A percentile compares a stretch with the other conserved stretches of the same genome.
phyloP scores from a whole-genome alignment of 1,140 invertebrate species.

The Holcopasites calliopsidis region DNA sequence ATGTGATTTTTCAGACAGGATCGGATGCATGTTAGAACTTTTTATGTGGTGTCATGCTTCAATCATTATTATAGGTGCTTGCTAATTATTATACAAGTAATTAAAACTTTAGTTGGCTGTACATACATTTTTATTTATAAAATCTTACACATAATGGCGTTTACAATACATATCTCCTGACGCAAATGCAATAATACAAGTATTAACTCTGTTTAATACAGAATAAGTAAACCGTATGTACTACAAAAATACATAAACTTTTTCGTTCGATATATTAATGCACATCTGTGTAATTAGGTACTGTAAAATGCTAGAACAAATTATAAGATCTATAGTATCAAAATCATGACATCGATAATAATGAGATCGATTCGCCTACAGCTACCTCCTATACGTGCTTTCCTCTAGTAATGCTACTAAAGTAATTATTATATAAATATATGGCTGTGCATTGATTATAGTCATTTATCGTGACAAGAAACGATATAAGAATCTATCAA shows the following conservation, averaged over 20 bases:
- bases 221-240: background rate
- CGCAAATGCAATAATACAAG: background rate
- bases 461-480: background rate
- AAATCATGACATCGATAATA: slow-evolving; percentile 29
- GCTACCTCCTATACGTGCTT: background rate
- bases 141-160: background rate
- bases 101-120: too few species aligned
- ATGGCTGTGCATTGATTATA: background rate
- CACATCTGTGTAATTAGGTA: slow-evolving; percentile 19
- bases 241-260: slow-evolving; percentile 8
- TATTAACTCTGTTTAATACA: background rate
- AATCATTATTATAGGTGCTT: too few species aligned
- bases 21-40: too few species aligned
- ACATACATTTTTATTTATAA: slow-evolving; percentile 15
- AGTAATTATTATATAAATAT: slow-evolving; percentile 12
- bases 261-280: background rate
- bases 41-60: too few species aligned
- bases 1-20: too few species aligned
- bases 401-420: slow-evolving; percentile 30
- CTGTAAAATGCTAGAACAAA: slow-evolving; percentile 13
- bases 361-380: slow-evolving; percentile 58
- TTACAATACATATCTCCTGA: background rate
- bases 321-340: slow-evolving; percentile 23
- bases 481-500: background rate
- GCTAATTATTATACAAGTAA: too few species aligned